Percentiles rank a stretch among this genome's conserved stretches.
Conservation (phyloP, 2,113 vertebrate species). For the Ailuropoda melanoleuca region DNA sequence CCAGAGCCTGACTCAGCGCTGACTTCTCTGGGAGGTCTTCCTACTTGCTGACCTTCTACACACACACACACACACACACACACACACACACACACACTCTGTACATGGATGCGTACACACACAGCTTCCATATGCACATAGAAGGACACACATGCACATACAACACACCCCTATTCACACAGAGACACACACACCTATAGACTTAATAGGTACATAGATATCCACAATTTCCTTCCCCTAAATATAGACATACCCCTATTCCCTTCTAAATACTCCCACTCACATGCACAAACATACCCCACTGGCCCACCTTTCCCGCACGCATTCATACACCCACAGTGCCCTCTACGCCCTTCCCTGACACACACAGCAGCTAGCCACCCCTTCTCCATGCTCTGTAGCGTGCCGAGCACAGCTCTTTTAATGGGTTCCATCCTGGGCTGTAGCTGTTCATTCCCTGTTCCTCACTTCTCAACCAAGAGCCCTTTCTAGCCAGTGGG, state of each 20-base stretch:
- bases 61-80: neutral
- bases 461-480: neutral
- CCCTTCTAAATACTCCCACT: neutral
- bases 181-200: neutral
- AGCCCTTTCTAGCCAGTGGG: neutral
- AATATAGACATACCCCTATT: neutral
- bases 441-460: neutral
- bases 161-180: neutral
- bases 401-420: too few species aligned
- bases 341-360: accelerated
- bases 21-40: neutral
- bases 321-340: neutral
- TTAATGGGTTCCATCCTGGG: neutral
- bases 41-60: neutral
- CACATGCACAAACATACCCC: neutral
- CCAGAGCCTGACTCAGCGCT: neutral
- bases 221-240: too few species aligned
- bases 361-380: neutral
- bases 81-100: neutral
- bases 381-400: neutral
- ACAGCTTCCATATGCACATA: neutral
- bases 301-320: neutral
- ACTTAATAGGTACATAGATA: neutral
- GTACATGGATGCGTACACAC: neutral
- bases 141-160: neutral